A percentile compares a stretch with the other conserved stretches of the same genome.
phyloP scores from a whole-genome alignment of 1,140 invertebrate genomes.

The Drosophila baimaii region DNA sequence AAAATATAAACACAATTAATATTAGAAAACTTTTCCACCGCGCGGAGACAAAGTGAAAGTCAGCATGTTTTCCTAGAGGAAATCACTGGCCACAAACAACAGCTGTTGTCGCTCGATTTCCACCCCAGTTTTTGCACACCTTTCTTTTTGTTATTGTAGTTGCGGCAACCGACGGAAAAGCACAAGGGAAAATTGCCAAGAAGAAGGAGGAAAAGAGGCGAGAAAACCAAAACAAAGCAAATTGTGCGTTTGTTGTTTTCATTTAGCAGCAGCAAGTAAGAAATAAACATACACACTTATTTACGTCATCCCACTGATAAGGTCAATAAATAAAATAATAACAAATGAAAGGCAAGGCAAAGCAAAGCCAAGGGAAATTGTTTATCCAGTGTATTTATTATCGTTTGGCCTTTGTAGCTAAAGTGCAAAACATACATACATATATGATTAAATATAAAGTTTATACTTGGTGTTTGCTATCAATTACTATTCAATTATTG shows the following conservation, averaged over 20 bases:
- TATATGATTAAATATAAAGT: not conserved
- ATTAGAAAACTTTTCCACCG: not conserved
- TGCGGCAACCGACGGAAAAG: not conserved
- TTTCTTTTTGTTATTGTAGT: conserved; percentile 1
- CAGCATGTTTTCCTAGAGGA: not conserved
- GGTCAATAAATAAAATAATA: conserved; percentile 13
- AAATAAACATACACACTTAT: conserved; percentile 14
- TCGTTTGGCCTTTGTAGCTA: not conserved
- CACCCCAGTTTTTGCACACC: not conserved
- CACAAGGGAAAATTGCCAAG: not conserved
- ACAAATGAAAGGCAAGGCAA: conserved; percentile 3
- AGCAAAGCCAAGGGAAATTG: not conserved
- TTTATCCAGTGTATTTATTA: conserved; percentile 10
- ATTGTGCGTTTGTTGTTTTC: conserved; percentile 8
- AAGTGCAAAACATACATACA: not conserved
- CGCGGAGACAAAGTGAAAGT: too few relatives aligned
- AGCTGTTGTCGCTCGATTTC: not conserved
- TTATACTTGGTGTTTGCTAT: not conserved
- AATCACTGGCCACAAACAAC: not conserved
- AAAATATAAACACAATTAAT: not conserved
- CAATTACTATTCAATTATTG: not conserved
- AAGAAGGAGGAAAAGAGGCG: not conserved
- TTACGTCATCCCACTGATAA: conserved; percentile 32
- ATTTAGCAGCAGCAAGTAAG: conserved; percentile 6
- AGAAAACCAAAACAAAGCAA: conserved; percentile 14